Evolutionary conservation across 1,140 invertebrate species (phyloP), one percentile per base, ranked within the genome.

Genomic region (Leptopilina boulardi): DNA sequence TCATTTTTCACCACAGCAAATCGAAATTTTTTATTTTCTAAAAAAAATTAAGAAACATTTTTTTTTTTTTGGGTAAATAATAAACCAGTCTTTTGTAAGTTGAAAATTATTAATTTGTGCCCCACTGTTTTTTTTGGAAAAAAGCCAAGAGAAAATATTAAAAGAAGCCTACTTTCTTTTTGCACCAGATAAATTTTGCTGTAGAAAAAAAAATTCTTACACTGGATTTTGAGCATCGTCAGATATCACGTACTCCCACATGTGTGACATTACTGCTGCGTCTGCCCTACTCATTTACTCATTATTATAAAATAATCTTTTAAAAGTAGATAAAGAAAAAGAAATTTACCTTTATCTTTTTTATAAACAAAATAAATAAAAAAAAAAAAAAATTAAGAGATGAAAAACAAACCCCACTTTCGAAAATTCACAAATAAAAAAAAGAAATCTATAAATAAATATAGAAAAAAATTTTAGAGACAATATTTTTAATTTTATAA

Each of bases 251-350:
- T 92, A 95, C 91, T 98, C 97, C 97, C 97, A 98, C 73, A 97
- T 91, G 91, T 98, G 97, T 78, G 96, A 95, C 93, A 96, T 95
- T 83, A 98, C 94, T 80, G 97, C 96, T 87, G 97, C 97, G 92
- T 98, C 97, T 82, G 96, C 97, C 97, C 97, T 98, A 91, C 87
- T 89, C 86, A 88, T 87, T n/a, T 83, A 85, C 83, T 88, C 87
- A 84, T 86, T 72, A 85, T 88, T 89, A 88, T 82, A 84, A 82
- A 82, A 82, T 73, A 74, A 85, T 81, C n/a, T 86, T 81, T 87
- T 83, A 86, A 70, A 81, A 42, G 19, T 42, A 42, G 26, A 23
- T 26, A 15, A 21, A 23, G 0, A 44, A 72, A 23, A 47, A 21
- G 26, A 26, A 38, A 30, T 30, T 30, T 30, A 2, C 26, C 26